Conservation (phyloP, 2,113 vertebrate genomes). For the Uropsilus gracilis region DNA sequence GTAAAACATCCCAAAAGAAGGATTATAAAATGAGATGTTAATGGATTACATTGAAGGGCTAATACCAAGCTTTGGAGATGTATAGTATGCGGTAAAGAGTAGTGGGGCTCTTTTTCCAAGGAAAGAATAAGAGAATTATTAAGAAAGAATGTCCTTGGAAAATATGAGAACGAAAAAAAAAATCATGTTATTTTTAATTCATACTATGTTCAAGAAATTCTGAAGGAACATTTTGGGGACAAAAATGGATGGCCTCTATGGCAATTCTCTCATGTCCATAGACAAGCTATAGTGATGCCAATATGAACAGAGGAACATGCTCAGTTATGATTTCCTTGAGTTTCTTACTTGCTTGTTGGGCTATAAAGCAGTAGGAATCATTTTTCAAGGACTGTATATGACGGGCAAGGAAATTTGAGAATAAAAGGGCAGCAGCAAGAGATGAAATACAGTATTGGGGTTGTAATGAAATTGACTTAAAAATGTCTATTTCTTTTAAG, state of each 20-base stretch:
- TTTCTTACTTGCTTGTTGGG: not conserved
- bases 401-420: not conserved
- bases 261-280: not conserved
- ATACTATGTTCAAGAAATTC: too few species aligned
- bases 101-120: not conserved
- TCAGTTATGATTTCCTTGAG: not conserved
- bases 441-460: not conserved
- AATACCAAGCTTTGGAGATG: not conserved
- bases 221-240: not conserved
- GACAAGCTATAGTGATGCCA: not conserved
- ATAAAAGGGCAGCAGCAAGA: not conserved
- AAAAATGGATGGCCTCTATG: not conserved
- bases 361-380: not conserved
- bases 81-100: not conserved
- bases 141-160: not conserved
- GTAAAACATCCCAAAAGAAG: not conserved
- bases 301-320: not conserved
- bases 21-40: not conserved
- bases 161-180: not conserved
- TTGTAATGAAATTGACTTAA: not conserved
- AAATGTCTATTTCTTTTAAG: constrained; percentile 80
- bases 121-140: not conserved
- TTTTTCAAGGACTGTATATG: not conserved
- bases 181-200: not conserved
- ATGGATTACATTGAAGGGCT: not conserved